Conservation (phyloP, 2,113 vertebrate species). For the Xenopus borealis region DNA sequence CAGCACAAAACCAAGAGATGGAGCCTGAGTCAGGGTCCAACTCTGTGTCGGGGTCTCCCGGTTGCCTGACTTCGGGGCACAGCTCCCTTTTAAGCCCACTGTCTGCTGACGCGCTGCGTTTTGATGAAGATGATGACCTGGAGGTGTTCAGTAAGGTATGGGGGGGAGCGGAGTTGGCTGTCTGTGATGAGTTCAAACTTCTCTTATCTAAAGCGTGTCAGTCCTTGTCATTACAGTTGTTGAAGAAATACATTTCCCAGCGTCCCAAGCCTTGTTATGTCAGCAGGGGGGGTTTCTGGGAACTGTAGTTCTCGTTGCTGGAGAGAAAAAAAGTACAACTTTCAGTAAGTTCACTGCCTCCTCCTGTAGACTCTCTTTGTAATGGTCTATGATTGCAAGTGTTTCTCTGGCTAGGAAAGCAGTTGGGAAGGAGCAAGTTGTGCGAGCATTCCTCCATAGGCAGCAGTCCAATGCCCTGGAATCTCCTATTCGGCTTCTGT, state of each 20-base stretch:
- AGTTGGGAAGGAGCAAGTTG: too few species aligned
- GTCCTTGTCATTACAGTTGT: background rate
- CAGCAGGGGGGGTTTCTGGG: background rate
- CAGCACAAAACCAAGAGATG: background rate
- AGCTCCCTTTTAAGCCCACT: slow-evolving; percentile 23
- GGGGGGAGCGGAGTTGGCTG: too few species aligned
- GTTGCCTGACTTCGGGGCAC: slow-evolving; percentile 7
- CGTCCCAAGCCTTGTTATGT: background rate
- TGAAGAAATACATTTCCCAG: background rate
- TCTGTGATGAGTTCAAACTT: slow-evolving; percentile 6
- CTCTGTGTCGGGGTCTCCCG: slow-evolving; percentile 12
- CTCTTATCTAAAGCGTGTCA: too few species aligned
- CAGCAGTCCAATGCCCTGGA: too few species aligned
- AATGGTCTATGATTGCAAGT: too few species aligned
- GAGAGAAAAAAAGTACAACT: too few species aligned
- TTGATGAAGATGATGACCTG: slow-evolving; percentile 71
- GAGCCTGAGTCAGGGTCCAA: background rate
- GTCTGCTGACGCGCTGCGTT: slow-evolving; percentile 54
- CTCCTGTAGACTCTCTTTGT: too few species aligned
- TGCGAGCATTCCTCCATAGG: too few species aligned
- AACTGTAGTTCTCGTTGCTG: background rate
- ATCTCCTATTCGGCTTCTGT: too few species aligned
- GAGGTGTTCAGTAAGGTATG: slow-evolving; percentile 74
- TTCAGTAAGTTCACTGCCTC: too few species aligned
- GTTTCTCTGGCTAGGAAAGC: too few species aligned